A percentile compares a stretch with the other conserved stretches of the same genome.
phyloP scores from a whole-genome alignment of 2,113 vertebrate species.

The Gasterosteus nipponicus region DNA sequence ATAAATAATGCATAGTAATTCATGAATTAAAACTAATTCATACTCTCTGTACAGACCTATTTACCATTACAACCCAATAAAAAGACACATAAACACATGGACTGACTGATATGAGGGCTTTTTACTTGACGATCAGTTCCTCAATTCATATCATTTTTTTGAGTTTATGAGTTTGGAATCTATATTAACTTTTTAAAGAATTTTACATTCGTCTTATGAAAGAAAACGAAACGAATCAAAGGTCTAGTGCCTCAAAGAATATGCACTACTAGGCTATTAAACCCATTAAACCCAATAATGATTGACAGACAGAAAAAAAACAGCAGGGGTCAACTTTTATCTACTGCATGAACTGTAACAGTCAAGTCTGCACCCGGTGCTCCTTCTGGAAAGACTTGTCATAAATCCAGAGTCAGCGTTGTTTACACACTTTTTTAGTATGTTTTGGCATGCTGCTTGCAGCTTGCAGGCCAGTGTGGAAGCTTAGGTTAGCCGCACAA shows the following conservation, averaged over 20 bases:
- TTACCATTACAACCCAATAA: constrained; percentile 21
- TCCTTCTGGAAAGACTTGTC: constrained; percentile 22
- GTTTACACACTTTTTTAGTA: constrained; percentile 52
- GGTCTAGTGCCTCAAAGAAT: not conserved
- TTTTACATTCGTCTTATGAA: not conserved
- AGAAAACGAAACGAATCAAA: constrained; percentile 7
- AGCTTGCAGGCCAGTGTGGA: constrained; percentile 37
- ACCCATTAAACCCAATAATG: not conserved
- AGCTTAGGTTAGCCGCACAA: constrained; percentile 46
- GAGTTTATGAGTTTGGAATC: not conserved
- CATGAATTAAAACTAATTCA: constrained; percentile 33
- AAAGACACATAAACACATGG: constrained; percentile 22
- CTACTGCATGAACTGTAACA: not conserved
- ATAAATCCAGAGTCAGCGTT: constrained; percentile 26
- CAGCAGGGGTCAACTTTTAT: not conserved
- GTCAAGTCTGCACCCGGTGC: constrained; percentile 3
- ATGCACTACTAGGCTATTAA: not conserved
- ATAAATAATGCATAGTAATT: constrained; percentile 9
- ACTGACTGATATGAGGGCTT: not conserved
- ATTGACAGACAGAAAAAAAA: not conserved
- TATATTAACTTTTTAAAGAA: constrained; percentile 1
- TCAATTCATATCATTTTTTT: not conserved
- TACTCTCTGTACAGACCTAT: constrained; percentile 19
- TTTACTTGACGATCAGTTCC: not conserved
- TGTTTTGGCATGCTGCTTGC: constrained; percentile 53